Percentiles rank a stretch among this genome's conserved stretches.
phyloP scores from a whole-genome alignment of 2,113 vertebrate species.

The Pelvicachromis taeniatus region DNA sequence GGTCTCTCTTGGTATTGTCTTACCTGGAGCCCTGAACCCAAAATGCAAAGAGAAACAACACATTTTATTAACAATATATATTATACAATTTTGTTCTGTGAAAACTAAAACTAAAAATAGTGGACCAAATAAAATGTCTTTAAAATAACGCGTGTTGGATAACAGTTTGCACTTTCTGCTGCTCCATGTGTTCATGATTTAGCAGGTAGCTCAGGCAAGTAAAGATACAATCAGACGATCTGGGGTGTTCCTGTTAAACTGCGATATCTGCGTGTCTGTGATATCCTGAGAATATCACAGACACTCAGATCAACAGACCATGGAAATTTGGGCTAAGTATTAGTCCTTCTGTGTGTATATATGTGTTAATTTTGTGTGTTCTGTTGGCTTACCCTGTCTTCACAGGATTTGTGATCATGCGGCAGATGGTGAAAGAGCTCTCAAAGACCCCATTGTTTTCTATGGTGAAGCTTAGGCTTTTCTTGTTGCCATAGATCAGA shows the following conservation, averaged over 20 bases:
- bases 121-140: not conserved
- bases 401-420: constrained; percentile 23
- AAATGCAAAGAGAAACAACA: not conserved
- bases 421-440: constrained; percentile 73
- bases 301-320: not conserved
- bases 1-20: constrained; percentile 56
- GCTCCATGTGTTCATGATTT: too few species aligned
- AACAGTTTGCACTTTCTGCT: too few species aligned
- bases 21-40: constrained; percentile 1
- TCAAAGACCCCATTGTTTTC: constrained; percentile 81
- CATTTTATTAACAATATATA: not conserved
- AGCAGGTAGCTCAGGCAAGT: too few species aligned
- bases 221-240: too few species aligned
- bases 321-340: not conserved
- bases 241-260: too few species aligned
- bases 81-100: not conserved
- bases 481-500: constrained; percentile 70
- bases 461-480: constrained; percentile 69
- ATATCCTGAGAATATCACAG: too few species aligned
- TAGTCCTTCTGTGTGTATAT: not conserved
- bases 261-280: too few species aligned
- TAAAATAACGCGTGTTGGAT: not conserved
- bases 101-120: not conserved
- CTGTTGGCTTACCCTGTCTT: constrained; percentile 64
- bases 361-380: not conserved